Conservation (phyloP, 1,140 invertebrate species). For the Sinella curviseta region DNA sequence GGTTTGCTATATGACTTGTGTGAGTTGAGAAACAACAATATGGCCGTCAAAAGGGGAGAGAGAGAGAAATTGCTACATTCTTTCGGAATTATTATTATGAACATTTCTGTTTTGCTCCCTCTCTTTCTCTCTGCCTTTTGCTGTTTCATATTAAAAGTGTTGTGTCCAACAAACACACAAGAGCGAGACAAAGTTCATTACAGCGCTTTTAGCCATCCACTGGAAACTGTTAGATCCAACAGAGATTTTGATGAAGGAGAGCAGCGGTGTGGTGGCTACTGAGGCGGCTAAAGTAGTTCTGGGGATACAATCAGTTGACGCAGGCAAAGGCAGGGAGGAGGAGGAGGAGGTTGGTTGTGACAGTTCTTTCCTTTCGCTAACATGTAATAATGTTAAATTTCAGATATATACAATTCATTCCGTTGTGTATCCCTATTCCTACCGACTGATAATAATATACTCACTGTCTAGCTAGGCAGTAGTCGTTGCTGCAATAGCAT, state of each 20-base stretch:
- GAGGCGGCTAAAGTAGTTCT: constrained; percentile 9
- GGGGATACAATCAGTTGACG: not conserved
- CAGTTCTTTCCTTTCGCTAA: not conserved
- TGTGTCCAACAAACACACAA: not conserved
- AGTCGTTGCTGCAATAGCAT: not conserved
- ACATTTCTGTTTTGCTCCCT: not conserved
- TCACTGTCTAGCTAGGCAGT: too few species aligned
- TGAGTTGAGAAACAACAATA: not conserved
- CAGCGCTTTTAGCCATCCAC: not conserved
- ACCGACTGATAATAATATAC: not conserved
- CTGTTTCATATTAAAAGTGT: not conserved
- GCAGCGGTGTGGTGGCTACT: not conserved
- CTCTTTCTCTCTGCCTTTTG: not conserved
- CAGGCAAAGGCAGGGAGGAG: not conserved
- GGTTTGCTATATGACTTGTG: not conserved
- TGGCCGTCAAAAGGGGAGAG: not conserved
- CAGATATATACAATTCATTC: not conserved
- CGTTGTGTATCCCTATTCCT: not conserved
- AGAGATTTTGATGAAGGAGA: constrained; percentile 8
- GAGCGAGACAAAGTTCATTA: not conserved
- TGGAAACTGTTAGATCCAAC: not conserved
- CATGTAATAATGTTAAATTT: constrained; percentile 13
- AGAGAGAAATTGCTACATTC: not conserved
- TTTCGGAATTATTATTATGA: not conserved
- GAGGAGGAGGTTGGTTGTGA: not conserved